These are phyloP conservation scores for Pteropus rufus DNA, from an alignment of 2,797 vertebrate species.

Conservation along the genomic window DNA sequence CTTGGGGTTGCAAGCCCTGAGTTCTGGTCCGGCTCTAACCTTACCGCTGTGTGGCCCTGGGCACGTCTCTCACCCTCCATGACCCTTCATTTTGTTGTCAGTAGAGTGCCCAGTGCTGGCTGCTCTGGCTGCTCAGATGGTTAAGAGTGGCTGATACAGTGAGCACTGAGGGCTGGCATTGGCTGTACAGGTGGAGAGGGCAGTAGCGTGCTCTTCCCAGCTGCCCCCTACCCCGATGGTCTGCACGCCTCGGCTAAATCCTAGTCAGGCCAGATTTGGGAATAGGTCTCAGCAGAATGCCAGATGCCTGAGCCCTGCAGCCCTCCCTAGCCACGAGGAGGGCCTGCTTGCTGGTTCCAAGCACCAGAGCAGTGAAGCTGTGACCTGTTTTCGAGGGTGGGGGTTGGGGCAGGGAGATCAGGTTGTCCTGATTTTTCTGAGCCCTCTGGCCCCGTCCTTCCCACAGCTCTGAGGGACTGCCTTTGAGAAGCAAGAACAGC, in stretches of 20 bases:
- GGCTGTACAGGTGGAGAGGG: neutral
- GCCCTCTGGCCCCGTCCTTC: neutral
- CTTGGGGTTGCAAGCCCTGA: neutral
- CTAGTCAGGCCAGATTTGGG: neutral
- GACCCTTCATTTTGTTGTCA: neutral
- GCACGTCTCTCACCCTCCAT: neutral
- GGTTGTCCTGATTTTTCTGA: neutral
- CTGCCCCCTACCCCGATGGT: rapidly evolving
- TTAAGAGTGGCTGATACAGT: neutral
- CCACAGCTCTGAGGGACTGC: neutral
- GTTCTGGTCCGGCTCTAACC: neutral
- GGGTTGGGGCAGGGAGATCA: neutral
- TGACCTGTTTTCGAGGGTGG: neutral
- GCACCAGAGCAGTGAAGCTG: neutral
- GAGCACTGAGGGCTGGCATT: neutral
- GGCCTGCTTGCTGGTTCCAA: neutral
- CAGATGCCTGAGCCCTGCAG: neutral
- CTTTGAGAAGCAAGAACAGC: neutral
- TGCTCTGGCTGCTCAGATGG: neutral
- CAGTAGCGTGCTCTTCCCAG: neutral
- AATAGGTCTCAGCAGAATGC: too few species aligned
- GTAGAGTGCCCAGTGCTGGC: neutral
- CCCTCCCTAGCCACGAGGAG: neutral
- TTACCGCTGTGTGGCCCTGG: rapidly evolving
- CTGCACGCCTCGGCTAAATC: neutral